A percentile compares a stretch with the other conserved stretches of the same genome.
These are phyloP conservation scores for Lacanobia oleracea DNA, from an alignment of 2,888 invertebrate genomes.

Conservation along the genomic window DNA sequence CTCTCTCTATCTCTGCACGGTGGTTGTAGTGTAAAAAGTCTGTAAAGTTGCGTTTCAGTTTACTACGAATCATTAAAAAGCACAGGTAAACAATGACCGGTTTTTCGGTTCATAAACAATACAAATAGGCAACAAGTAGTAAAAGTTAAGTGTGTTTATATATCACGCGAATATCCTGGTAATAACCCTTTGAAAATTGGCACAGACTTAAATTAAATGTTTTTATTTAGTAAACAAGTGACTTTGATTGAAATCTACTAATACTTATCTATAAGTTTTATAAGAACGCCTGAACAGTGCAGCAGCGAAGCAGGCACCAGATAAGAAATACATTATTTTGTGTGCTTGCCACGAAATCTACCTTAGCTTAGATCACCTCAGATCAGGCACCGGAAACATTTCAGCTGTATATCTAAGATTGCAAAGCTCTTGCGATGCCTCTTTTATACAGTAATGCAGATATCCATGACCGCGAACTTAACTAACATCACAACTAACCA, in stretches of 20 bases:
- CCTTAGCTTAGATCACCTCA: no score
- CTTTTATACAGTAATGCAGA: neutral
- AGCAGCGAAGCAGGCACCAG: neutral
- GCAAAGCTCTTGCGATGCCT: neutral
- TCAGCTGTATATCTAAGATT: neutral
- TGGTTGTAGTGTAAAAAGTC: neutral
- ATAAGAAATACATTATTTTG: neutral
- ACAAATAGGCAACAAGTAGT: slow-evolving; percentile 39
- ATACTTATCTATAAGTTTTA: neutral
- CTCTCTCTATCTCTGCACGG: neutral
- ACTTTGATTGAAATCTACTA: slow-evolving; percentile 12
- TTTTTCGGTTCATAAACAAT: slow-evolving; percentile 30
- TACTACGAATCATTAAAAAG: slow-evolving; percentile 8
- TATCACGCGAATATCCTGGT: slow-evolving; percentile 21
- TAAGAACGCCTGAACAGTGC: neutral
- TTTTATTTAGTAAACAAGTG: slow-evolving; percentile 18
- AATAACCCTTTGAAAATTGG: slow-evolving; percentile 23
- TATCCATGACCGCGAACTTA: neutral
- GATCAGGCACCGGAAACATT: neutral
- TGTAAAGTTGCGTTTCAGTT: slow-evolving; percentile 8
- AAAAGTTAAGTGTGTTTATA: slow-evolving; percentile 31
- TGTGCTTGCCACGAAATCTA: neutral
- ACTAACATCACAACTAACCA: neutral
- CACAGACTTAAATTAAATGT: neutral
- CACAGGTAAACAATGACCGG: slow-evolving; percentile 5